Evolutionary conservation across 2,888 invertebrate species (phyloP).

Genomic region (Leistus spinibarbis): DNA sequence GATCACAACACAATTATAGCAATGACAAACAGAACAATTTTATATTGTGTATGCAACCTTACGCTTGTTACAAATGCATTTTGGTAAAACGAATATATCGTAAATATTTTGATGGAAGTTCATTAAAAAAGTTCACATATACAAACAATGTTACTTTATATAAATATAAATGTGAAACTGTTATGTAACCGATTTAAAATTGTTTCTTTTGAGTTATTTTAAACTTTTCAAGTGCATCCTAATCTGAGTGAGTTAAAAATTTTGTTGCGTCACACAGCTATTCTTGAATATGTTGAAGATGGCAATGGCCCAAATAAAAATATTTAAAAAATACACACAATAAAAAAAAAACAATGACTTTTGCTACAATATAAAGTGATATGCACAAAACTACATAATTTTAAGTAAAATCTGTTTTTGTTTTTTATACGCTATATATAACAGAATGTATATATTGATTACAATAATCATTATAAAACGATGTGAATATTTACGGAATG

Average conservation of each 20-base stretch:
- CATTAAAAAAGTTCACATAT: not conserved
- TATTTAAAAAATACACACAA: not conserved
- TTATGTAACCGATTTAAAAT: not conserved
- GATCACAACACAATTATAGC: not conserved
- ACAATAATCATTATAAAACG: too few relatives aligned
- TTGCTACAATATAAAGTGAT: not conserved
- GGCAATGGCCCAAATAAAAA: slow-evolving; percentile 26
- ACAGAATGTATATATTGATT: too few relatives aligned
- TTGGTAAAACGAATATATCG: not conserved
- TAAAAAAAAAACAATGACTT: not conserved
- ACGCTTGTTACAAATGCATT: not conserved
- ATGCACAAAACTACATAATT: too few relatives aligned
- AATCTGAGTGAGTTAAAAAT: slow-evolving; percentile 4
- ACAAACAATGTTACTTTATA: not conserved
- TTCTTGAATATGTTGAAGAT: slow-evolving; percentile 1
- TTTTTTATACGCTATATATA: too few relatives aligned
- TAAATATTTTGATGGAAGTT: not conserved
- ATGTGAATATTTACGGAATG: too few relatives aligned
- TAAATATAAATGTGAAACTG: not conserved
- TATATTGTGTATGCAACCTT: not conserved
- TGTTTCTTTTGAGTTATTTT: slow-evolving; percentile 10
- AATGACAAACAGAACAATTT: not conserved
- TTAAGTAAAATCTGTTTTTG: too few relatives aligned
- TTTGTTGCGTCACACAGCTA: slow-evolving; percentile 2
- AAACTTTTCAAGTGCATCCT: slow-evolving; percentile 28